Evolutionary conservation across 2,113 vertebrate genomes (phyloP), one percentile per base, ranked within the genome.

Genomic region (Cochlearius cochlearius): DNA sequence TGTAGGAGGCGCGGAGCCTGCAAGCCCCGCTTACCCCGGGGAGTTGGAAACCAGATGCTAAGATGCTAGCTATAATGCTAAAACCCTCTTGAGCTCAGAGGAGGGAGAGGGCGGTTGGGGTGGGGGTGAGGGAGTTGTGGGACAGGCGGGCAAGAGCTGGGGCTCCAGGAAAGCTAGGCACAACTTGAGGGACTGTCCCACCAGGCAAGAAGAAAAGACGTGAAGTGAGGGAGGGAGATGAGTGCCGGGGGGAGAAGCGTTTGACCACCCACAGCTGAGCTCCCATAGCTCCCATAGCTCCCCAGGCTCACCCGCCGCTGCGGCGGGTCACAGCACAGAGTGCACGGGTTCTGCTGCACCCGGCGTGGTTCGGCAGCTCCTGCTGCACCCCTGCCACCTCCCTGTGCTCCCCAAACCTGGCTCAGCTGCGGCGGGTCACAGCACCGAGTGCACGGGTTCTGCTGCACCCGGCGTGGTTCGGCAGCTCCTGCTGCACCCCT

Each of bases 201-300:
- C 27, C 23, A 78, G 26, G 29, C 20, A 39, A 73, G 74, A 86
- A 96, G 76, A 50, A 59, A 67, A 83, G 25, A 13, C 23, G 17
- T 71, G 69, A 74, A 49, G 36, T 34, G 76, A 90, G 15, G 34
- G 25, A 56, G 68, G 34, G 26, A 75, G 47, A 59, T 12, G 62
- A 68, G 17, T 39, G 14, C 17, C 26, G 53, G 16, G 10, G 10
- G n/a, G 2, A 63, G 49, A 75, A 56, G n/a, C 0, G 1, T 81
- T 58, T 87, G 81, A 14, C 22, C 29, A 36, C 1, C 1, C 39
- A 43, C 49, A 85, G 60, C 43, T 86, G 89, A 85, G 56, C 17
- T 78, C 56, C 64, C 32, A 4, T 72, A 0, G 0, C 43, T 77
- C 55, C 30, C 32, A 5, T 72, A 0, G 0, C 43, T 77, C 55